phyloP scores from a whole-genome alignment of 2,797 vertebrate genomes.

The Helarctos malayanus region DNA sequence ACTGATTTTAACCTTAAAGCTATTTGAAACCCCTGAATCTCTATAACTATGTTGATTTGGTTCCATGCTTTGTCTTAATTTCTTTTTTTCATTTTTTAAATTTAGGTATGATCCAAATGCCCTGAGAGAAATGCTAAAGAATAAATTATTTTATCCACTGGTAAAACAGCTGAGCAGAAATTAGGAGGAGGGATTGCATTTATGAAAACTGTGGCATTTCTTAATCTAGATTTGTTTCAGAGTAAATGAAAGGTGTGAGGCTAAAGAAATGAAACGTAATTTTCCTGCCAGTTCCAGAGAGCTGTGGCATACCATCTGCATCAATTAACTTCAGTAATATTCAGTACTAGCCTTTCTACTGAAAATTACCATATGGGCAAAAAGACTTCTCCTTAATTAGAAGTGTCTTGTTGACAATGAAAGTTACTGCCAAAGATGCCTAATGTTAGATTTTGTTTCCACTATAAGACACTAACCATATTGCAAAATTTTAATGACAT shows the following conservation, averaged over 20 bases:
- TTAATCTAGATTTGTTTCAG: slow-evolving; percentile 5
- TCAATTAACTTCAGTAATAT: not conserved
- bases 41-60: not conserved
- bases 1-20: not conserved
- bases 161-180: not conserved
- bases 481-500: slow-evolving; percentile 46
- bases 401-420: slow-evolving; percentile 3
- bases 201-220: slow-evolving; percentile 41
- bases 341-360: not conserved
- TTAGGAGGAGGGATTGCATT: not conserved
- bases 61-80: not conserved
- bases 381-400: slow-evolving; percentile 12
- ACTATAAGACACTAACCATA: not conserved
- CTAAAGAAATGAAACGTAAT: not conserved
- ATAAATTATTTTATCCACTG: not conserved
- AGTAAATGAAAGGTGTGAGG: not conserved
- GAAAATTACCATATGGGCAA: slow-evolving; percentile 12
- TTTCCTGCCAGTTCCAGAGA: not conserved
- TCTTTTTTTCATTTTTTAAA: not conserved
- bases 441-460: not conserved
- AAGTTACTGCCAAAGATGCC: not conserved
- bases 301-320: not conserved
- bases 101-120: not conserved
- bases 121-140: slow-evolving; percentile 19
- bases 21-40: not conserved